Evolutionary conservation across 2,888 invertebrate genomes (phyloP), one percentile per base, ranked within the genome.

Genomic region (Tortricodes alternella): DNA sequence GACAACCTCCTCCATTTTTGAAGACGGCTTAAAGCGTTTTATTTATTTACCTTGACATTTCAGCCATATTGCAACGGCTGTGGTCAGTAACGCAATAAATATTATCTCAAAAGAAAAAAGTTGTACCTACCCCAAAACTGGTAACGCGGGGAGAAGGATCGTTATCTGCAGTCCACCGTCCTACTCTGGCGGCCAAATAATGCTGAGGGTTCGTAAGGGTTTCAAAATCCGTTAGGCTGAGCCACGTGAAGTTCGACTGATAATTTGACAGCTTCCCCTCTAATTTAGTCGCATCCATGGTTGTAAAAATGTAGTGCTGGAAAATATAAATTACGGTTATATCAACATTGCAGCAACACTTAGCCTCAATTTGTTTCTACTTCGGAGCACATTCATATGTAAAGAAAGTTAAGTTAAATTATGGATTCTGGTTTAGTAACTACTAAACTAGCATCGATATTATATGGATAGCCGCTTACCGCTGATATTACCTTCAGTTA

Each of bases 231-330:
- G 83, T 78, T 8, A 89, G 63, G 61, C 87, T 89, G 7, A 89
- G 65, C 89, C 89, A 90, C 0, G 87, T 89, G 7, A 83, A 74
- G 61, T 89, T 89, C 0, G 83, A 80, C 1, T 75, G 70, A 35
- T 78, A 76, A 7, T 71, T 67, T 1, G 64, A 52, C 3, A 90
- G 61, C 11, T 77, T 62, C 1, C 85, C 78, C 1, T 78, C 79
- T 1, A 85, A 68, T 9, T 71, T 80, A 2, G 82, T 76, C 1
- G 83, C 71, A 56, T 90, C 89, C 74, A 89, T 75, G 1, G 83
- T 76, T 2, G 76, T 76, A 32, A 89, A 66, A 29, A 89, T 78
- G 55, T 80, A 89, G 62, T 89, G 89, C 89, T 90, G 62, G 15
- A 73, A 80, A 55, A 23, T 23, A 39, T 9, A n/a, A 3, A 9